Evolutionary conservation across 2,113 vertebrate genomes (phyloP).

Genomic region (Manacus vitellinus): DNA sequence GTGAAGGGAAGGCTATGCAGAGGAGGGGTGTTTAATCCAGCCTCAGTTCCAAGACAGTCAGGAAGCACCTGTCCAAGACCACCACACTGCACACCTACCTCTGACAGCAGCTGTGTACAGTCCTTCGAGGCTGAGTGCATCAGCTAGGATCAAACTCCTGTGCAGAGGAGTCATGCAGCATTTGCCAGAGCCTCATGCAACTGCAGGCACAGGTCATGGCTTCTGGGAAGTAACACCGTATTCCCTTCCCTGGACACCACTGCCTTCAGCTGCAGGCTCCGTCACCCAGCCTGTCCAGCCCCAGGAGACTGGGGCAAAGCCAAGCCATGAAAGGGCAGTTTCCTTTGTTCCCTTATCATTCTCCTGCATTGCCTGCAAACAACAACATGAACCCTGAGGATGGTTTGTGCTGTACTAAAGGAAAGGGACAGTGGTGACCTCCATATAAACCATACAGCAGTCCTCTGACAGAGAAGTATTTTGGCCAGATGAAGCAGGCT

Average conservation of each 20-base stretch:
- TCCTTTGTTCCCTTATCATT: background rate
- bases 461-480: background rate
- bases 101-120: background rate
- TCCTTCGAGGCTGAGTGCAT: background rate
- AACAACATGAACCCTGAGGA: fast-evolving
- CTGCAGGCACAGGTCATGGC: background rate
- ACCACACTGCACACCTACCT: background rate
- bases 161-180: fast-evolving
- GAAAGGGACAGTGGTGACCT: background rate
- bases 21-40: background rate
- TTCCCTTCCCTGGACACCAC: background rate
- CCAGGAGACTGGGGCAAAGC: background rate
- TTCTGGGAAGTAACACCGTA: background rate
- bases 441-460: background rate
- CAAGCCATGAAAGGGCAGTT: background rate
- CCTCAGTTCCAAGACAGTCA: background rate
- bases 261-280: background rate
- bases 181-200: background rate
- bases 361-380: background rate
- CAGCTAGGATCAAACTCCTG: background rate
- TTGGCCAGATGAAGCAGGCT: background rate
- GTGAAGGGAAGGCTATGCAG: background rate
- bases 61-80: background rate
- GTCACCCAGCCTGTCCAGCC: background rate
- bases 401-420: background rate